These are phyloP conservation scores for Cuniculus paca DNA, from an alignment of 2,797 vertebrate species.

Conservation along the genomic window DNA sequence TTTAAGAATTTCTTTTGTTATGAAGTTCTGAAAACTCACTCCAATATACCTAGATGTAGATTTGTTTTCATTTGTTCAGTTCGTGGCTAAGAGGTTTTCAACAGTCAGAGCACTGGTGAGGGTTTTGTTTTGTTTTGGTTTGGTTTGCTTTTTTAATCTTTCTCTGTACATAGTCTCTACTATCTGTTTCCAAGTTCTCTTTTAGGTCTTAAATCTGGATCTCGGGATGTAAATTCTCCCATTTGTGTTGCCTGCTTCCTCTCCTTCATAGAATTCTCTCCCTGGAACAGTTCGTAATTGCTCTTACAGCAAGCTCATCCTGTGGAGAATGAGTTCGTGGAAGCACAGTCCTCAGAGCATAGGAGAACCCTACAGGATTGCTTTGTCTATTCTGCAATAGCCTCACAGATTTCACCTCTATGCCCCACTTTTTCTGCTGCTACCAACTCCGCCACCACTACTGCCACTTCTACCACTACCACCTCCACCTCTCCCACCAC, in stretches of 20 bases:
- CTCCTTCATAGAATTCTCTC: not conserved
- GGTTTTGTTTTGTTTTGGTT: not conserved
- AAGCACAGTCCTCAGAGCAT: not conserved
- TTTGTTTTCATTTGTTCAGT: not conserved
- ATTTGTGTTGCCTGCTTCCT: not conserved
- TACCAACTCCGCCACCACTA: no score
- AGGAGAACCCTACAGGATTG: not conserved
- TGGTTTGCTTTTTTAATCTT: not conserved
- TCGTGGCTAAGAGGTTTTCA: not conserved
- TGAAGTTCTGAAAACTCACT: not conserved
- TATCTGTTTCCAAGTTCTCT: not conserved
- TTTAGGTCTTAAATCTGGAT: not conserved
- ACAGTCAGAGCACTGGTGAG: not conserved
- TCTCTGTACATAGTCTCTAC: not conserved
- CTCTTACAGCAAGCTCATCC: not conserved
- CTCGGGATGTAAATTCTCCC: not conserved
- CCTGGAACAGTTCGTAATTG: not conserved
- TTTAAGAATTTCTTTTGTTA: not conserved
- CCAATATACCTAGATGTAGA: not conserved
- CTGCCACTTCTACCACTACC: not conserved
- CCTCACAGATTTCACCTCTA: not conserved
- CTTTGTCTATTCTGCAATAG: not conserved
- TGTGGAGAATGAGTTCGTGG: not conserved
- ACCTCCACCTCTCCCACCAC: not conserved
- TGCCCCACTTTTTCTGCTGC: no score